These are phyloP conservation scores for Megalops atlanticus DNA, from an alignment of 2,113 vertebrate genomes.

Conservation along the genomic window DNA sequence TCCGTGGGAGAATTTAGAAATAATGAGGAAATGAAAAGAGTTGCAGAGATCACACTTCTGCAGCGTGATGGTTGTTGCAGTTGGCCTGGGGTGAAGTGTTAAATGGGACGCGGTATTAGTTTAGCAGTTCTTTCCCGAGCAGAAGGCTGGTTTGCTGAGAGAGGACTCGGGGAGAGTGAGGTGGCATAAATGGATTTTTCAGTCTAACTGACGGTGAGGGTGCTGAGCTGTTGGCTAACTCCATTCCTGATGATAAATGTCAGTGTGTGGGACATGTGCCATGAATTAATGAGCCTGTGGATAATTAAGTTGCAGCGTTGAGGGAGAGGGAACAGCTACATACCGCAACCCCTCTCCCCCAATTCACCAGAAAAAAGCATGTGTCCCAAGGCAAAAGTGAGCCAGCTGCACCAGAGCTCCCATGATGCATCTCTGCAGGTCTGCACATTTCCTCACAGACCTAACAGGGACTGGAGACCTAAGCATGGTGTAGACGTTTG, in stretches of 20 bases:
- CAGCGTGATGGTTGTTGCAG: not conserved
- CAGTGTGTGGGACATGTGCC: not conserved
- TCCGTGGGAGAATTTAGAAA: not conserved
- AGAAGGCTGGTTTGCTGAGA: not conserved
- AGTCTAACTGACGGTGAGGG: too few relatives aligned
- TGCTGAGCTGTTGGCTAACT: too few relatives aligned
- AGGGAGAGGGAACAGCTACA: not conserved
- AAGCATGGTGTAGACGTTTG: too few relatives aligned
- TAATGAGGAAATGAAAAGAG: not conserved
- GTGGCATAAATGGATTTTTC: too few relatives aligned
- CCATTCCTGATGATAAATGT: not conserved
- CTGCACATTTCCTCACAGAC: too few relatives aligned
- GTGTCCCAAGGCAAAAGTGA: not conserved
- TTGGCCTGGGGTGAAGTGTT: not conserved
- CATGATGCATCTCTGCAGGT: too few relatives aligned
- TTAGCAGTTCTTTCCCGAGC: not conserved
- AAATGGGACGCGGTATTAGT: not conserved
- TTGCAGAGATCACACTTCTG: not conserved
- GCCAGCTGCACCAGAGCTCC: too few relatives aligned
- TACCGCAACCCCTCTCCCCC: too few relatives aligned
- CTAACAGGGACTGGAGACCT: too few relatives aligned
- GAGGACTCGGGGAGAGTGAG: not conserved
- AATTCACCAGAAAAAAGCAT: too few relatives aligned
- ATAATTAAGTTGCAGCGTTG: not conserved
- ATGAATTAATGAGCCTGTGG: slow-evolving; percentile 6